Percentiles rank a stretch among this genome's conserved stretches.
Evolutionary conservation across 2,797 vertebrate species (phyloP).

Genomic region (Eidolon dupreanum): DNA sequence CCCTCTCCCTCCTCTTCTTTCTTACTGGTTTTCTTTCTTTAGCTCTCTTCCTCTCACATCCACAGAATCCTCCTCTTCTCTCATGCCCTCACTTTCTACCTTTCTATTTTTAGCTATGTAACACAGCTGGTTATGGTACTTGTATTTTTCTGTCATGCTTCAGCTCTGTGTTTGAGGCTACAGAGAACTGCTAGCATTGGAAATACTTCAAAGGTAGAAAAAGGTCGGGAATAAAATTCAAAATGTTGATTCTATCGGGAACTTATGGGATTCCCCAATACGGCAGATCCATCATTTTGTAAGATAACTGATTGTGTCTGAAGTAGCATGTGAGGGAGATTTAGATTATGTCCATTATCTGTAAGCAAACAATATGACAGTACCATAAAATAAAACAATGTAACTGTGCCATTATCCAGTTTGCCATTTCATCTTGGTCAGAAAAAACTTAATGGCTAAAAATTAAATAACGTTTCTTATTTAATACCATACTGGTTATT

Average conservation of each 20-base stretch:
- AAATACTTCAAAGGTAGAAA: conserved; percentile 63
- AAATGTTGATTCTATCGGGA: conserved; percentile 70
- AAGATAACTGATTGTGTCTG: conserved; percentile 80
- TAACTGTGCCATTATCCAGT: background rate
- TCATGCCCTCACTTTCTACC: background rate
- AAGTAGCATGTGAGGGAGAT: conserved; percentile 68
- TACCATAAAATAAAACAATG: conserved; percentile 42
- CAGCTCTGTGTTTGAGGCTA: background rate
- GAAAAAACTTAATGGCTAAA: background rate
- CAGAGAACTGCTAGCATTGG: background rate
- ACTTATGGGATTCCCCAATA: conserved; percentile 73
- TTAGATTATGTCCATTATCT: conserved; percentile 71
- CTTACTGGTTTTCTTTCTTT: background rate
- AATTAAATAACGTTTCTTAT: background rate
- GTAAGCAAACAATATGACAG: conserved; percentile 69
- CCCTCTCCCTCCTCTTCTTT: no score
- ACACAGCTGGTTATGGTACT: background rate
- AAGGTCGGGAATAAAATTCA: conserved; percentile 80
- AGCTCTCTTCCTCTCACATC: background rate
- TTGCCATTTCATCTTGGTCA: conserved; percentile 32
- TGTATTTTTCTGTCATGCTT: background rate
- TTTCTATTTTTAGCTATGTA: background rate
- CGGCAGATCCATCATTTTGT: conserved; percentile 82
- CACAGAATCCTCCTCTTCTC: background rate
- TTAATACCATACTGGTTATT: background rate